Evolutionary conservation across 2,113 vertebrate genomes (phyloP).

Genomic region (Lynx canadensis): DNA sequence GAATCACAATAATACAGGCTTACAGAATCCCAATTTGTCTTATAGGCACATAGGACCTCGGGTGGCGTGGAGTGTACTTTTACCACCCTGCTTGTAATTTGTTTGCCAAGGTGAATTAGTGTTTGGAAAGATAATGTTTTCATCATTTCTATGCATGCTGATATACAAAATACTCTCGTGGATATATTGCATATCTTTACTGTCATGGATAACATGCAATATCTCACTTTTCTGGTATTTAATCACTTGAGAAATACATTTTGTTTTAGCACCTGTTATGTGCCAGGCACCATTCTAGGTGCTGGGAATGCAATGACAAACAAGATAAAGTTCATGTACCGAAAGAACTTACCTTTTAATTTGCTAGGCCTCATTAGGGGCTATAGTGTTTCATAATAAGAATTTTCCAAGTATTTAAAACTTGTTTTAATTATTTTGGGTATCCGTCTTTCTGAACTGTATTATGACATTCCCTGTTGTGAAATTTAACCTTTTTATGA

Average conservation of each 20-base stretch:
- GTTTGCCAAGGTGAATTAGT: slow-evolving; percentile 5
- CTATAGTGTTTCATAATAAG: background rate
- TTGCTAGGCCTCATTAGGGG: background rate
- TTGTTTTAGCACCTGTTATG: background rate
- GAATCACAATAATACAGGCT: background rate
- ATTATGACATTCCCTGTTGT: background rate
- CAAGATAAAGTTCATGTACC: background rate
- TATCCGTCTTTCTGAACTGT: background rate
- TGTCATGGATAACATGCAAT: background rate
- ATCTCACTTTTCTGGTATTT: slow-evolving; percentile 17
- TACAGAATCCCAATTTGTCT: background rate
- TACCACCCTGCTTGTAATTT: background rate
- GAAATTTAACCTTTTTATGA: slow-evolving; percentile 46
- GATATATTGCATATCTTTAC: background rate
- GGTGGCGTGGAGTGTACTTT: background rate
- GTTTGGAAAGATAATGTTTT: slow-evolving; percentile 29
- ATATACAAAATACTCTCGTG: background rate
- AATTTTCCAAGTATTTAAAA: slow-evolving; percentile 11
- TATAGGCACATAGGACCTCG: background rate
- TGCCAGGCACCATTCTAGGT: background rate
- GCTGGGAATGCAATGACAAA: background rate
- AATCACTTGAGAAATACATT: background rate
- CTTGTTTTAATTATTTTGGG: background rate
- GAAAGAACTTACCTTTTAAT: background rate
- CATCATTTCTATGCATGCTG: background rate